phyloP scores from a whole-genome alignment of 2,797 vertebrate genomes.

The Mormyrus hasselquistii region DNA sequence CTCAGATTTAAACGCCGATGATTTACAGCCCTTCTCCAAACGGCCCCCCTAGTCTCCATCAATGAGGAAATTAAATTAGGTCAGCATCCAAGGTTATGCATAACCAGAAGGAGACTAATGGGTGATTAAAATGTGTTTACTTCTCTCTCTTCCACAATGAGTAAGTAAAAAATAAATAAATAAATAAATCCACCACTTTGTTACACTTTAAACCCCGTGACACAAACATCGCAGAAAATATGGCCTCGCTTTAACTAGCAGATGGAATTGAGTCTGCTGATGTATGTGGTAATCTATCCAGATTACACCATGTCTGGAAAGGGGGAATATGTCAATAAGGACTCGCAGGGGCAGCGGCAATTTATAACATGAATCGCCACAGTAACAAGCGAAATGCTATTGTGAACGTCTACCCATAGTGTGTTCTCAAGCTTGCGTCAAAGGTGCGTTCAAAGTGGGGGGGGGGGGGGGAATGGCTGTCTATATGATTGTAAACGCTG shows the following conservation, averaged over 20 bases:
- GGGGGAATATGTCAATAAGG: slow-evolving; percentile 40
- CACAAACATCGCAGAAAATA: slow-evolving; percentile 26
- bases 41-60: not conserved
- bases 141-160: not conserved
- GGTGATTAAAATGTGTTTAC: slow-evolving; percentile 21
- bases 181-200: not conserved
- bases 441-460: not conserved
- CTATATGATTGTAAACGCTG: not conserved
- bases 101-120: slow-evolving; percentile 11
- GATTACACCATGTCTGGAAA: slow-evolving; percentile 31
- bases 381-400: slow-evolving; percentile 40
- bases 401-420: slow-evolving; percentile 27
- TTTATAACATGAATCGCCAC: slow-evolving; percentile 43
- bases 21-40: not conserved
- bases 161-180: not conserved
- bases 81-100: slow-evolving; percentile 4
- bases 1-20: not conserved
- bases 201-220: slow-evolving; percentile 9
- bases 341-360: slow-evolving; percentile 38
- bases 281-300: slow-evolving; percentile 37
- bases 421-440: slow-evolving; percentile 11
- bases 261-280: slow-evolving; percentile 32
- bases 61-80: not conserved
- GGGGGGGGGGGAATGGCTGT: not conserved
- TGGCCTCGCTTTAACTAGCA: slow-evolving; percentile 13